Percentiles rank a stretch among this genome's conserved stretches.
Evolutionary conservation across 2,113 vertebrate genomes (phyloP).

Genomic region (Labeo rohita): DNA sequence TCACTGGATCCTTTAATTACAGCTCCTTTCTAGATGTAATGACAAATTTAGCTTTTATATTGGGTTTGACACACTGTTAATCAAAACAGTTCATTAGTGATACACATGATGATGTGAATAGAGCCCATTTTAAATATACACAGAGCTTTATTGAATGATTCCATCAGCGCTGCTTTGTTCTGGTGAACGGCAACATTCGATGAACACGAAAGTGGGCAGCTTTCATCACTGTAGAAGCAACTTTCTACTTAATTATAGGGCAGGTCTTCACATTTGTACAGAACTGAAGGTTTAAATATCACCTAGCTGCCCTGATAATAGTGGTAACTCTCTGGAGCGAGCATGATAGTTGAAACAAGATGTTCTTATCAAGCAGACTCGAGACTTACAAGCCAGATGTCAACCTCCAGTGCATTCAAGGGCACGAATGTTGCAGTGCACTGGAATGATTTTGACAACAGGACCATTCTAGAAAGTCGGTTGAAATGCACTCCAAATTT

Average conservation of each 20-base stretch:
- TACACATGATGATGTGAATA: neutral
- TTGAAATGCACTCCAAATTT: neutral
- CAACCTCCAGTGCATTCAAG: neutral
- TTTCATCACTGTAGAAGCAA: neutral
- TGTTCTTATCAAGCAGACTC: constrained; percentile 21
- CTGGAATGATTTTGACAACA: neutral
- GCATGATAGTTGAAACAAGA: neutral
- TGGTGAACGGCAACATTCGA: constrained; percentile 16
- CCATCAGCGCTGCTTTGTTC: constrained; percentile 1
- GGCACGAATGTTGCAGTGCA: neutral
- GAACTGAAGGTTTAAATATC: neutral
- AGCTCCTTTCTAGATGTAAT: constrained; percentile 15
- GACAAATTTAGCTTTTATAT: neutral
- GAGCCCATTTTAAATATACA: neutral
- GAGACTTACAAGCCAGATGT: neutral
- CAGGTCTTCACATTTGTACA: neutral
- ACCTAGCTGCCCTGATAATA: neutral
- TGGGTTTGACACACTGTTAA: neutral
- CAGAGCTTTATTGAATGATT: neutral
- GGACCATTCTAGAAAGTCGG: neutral
- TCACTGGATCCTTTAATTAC: neutral
- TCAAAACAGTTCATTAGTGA: constrained; percentile 31
- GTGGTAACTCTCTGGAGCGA: neutral
- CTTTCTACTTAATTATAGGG: neutral
- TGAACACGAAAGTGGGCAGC: neutral